phyloP scores from a whole-genome alignment of 2,888 invertebrate species.

The Cephus spinipes region DNA sequence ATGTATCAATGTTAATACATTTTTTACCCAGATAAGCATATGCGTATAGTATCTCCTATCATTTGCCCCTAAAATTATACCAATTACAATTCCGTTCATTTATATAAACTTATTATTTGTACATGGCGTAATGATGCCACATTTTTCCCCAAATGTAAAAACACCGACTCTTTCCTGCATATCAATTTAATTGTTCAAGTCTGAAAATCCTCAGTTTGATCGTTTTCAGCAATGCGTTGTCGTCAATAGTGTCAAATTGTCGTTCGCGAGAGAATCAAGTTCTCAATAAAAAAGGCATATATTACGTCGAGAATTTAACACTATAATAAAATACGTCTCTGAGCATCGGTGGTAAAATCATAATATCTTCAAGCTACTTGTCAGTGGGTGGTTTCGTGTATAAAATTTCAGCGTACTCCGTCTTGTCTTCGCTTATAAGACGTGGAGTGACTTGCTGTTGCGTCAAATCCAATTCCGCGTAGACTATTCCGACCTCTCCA shows the following conservation, averaged over 20 bases:
- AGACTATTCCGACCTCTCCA: slow-evolving; percentile 58
- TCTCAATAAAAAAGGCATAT: neutral
- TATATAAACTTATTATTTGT: neutral
- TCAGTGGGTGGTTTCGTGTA: slow-evolving; percentile 73
- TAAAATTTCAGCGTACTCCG: slow-evolving; percentile 86
- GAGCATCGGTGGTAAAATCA: neutral
- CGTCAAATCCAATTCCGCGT: slow-evolving; percentile 61
- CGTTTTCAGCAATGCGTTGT: neutral
- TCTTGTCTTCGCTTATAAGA: slow-evolving; percentile 72
- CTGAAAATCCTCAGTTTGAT: no score
- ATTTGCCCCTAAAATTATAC: neutral
- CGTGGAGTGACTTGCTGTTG: slow-evolving; percentile 48
- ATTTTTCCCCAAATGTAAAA: neutral
- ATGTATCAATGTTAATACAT: neutral
- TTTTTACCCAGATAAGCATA: neutral
- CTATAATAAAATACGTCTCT: neutral
- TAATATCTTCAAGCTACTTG: neutral
- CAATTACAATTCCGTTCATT: neutral
- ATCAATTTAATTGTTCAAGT: neutral
- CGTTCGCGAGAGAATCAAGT: neutral
- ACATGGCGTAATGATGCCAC: neutral
- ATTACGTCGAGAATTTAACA: neutral
- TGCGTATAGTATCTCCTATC: neutral
- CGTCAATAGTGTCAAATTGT: neutral
- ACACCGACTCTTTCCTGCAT: neutral